Conservation (phyloP, 2,113 vertebrate genomes). For the Ancistrus triradiatus region DNA sequence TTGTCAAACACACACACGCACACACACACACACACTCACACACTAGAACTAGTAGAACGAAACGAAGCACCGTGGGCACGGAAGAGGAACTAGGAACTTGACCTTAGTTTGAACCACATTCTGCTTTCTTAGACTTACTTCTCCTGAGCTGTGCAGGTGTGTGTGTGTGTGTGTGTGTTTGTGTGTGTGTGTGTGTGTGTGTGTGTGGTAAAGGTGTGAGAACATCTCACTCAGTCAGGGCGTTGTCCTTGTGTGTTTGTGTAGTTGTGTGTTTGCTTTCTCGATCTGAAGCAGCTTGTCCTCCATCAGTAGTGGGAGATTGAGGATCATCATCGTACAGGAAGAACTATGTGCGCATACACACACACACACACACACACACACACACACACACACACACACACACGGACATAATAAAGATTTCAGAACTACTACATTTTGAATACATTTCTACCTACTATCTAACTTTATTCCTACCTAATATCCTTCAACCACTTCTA, state of each 20-base stretch:
- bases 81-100: neutral
- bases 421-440: too few species aligned
- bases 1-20: too few species aligned
- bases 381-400: neutral
- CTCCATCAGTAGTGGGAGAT: slow-evolving; percentile 1
- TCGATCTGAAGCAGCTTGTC: neutral
- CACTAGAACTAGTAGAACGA: neutral
- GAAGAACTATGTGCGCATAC: slow-evolving; percentile 60
- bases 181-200: too few species aligned
- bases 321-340: slow-evolving; percentile 70
- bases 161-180: too few species aligned
- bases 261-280: neutral
- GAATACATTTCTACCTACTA: too few species aligned
- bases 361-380: neutral
- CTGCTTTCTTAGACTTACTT: neutral
- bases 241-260: slow-evolving; percentile 37
- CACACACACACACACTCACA: slow-evolving; percentile 50
- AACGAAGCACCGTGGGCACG: neutral
- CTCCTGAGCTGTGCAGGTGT: neutral
- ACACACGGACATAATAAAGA: too few species aligned
- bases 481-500: too few species aligned
- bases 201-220: slow-evolving; percentile 27
- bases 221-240: slow-evolving; percentile 62
- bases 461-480: too few species aligned
- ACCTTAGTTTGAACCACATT: neutral